phyloP scores from a whole-genome alignment of 2,888 invertebrate species.

The Seladonia tumulorum region DNA sequence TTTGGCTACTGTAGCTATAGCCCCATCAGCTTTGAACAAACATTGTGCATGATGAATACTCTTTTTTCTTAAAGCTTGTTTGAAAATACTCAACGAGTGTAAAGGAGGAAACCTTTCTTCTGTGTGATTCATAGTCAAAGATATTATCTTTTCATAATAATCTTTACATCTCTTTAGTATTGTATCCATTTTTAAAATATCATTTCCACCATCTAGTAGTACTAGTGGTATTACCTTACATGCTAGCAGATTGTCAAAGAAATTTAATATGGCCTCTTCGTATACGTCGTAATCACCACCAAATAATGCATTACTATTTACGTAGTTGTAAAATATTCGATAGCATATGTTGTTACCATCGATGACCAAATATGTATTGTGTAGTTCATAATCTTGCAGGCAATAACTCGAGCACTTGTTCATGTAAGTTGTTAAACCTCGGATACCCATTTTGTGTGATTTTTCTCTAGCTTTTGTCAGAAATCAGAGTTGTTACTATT shows the following conservation, averaged over 20 bases:
- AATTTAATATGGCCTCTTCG: slow-evolving; percentile 87
- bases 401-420: slow-evolving; percentile 85
- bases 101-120: slow-evolving; percentile 89
- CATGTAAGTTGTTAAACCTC: not conserved
- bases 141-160: slow-evolving; percentile 86
- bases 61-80: slow-evolving; percentile 88
- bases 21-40: slow-evolving; percentile 95
- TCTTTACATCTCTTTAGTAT: slow-evolving; percentile 86
- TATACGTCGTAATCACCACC: slow-evolving; percentile 94
- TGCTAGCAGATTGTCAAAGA: slow-evolving; percentile 89
- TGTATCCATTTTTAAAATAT: slow-evolving; percentile 89
- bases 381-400: slow-evolving; percentile 87
- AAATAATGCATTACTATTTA: slow-evolving; percentile 87
- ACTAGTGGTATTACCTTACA: slow-evolving; percentile 91
- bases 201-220: slow-evolving; percentile 92
- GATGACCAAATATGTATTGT: slow-evolving; percentile 89
- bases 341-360: slow-evolving; percentile 91
- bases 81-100: slow-evolving; percentile 90
- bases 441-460: not conserved
- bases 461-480: not conserved
- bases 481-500: no score
- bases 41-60: slow-evolving; percentile 89
- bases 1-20: slow-evolving; percentile 92
- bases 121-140: slow-evolving; percentile 85
- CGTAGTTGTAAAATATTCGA: slow-evolving; percentile 87